Percentiles rank a stretch among this genome's conserved stretches.
phyloP scores from a whole-genome alignment of 2,888 invertebrate genomes.

The Meganola albula region DNA sequence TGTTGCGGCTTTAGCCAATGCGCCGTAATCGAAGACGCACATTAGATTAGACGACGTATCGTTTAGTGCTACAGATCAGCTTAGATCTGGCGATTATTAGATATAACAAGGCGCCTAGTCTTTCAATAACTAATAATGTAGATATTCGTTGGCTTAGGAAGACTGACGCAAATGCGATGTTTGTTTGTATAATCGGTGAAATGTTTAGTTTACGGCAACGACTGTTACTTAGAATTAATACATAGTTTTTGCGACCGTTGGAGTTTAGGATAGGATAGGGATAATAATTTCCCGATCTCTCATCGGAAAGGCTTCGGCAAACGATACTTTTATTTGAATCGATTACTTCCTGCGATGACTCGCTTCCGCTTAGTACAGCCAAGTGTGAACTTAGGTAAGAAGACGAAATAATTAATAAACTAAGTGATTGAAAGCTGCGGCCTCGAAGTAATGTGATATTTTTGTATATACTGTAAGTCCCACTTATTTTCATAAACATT shows the following conservation, averaged over 20 bases:
- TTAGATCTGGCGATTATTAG: too few species aligned
- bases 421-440: constrained; percentile 76
- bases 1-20: too few species aligned
- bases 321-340: constrained; percentile 25
- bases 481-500: constrained; percentile 77
- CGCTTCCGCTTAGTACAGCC: constrained; percentile 66
- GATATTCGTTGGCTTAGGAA: constrained; percentile 39
- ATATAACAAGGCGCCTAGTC: constrained; percentile 47
- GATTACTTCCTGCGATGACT: constrained; percentile 52
- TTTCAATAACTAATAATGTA: constrained; percentile 43
- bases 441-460: constrained; percentile 78
- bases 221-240: constrained; percentile 27
- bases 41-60: too few species aligned
- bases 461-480: constrained; percentile 78
- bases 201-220: constrained; percentile 30
- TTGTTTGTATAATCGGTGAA: constrained; percentile 25
- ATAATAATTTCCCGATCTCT: too few species aligned
- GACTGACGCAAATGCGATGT: constrained; percentile 34
- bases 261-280: too few species aligned
- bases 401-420: constrained; percentile 65
- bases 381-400: constrained; percentile 64
- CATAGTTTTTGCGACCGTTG: constrained; percentile 16
- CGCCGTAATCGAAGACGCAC: too few species aligned
- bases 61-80: too few species aligned
- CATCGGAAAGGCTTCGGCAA: constrained; percentile 25